Evolutionary conservation across 2,797 vertebrate species (phyloP), one percentile per base, ranked within the genome.

Genomic region (Chloroceryle inda): DNA sequence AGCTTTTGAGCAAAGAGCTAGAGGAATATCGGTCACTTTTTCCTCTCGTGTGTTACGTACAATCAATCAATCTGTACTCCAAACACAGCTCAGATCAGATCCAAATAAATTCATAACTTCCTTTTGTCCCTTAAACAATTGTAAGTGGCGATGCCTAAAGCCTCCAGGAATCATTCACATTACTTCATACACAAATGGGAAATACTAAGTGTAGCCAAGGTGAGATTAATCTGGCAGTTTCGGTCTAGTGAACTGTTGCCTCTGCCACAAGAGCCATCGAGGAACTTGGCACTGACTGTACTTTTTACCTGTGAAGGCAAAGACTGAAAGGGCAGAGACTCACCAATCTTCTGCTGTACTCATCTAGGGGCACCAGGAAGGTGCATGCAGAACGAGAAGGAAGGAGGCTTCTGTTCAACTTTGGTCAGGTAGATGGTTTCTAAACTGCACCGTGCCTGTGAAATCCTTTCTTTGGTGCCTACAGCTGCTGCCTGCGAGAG

Each of bases 111-210:
- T 7, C 33, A 0, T 1, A 35, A 44, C 45, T 85, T 49, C 61
- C 47, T 38, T 77, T 92, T 92, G 44, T 73, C 56, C 52, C 56
- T 68, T 38, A 15, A 67, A 38, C 52, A 20, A 13, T 44, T 76
- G 49, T 20, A 56, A 81, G 63, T 68, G 49, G 27, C 5, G 22
- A 38, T n/a, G 16, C 27, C 22, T 37, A 62, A 58, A 79, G 40
- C 73, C 93, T 93, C 72, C 44, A 68, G 78, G 68, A 93, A 82
- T 44, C 35, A 23, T 66, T 81, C 81, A 45, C 19, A 44, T 89
- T 82, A 88, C 44, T 88, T 76, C 64, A 26, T 24, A 21, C 4
- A 19, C 24, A 6, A 78, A 85, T 4, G 14, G 27, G 33, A 59
- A 85, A 42, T 58, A 63, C 6, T 42, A 76, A 77, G 73, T 58